Conservation (phyloP, 2,113 vertebrate species). For the Malurus elegans region DNA sequence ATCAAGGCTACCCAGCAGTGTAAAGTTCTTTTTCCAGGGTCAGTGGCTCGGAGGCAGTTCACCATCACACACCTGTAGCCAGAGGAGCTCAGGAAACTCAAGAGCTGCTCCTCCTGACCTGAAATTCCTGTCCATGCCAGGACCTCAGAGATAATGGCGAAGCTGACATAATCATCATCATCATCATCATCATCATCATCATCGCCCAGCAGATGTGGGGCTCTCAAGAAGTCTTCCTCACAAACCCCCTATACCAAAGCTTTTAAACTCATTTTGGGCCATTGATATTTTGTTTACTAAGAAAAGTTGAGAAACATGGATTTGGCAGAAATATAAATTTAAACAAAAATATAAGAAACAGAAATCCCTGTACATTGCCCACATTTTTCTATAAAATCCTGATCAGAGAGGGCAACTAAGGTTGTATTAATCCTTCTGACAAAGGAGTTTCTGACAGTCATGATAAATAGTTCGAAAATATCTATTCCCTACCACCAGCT, state of each 20-base stretch:
- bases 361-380: neutral
- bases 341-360: neutral
- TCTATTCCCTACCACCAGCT: neutral
- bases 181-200: neutral
- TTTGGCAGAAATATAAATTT: neutral
- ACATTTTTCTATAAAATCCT: neutral
- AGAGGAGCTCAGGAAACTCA: neutral
- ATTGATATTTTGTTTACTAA: neutral
- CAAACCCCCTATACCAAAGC: neutral
- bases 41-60: neutral
- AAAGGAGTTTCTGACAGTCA: neutral
- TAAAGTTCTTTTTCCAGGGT: neutral
- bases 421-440: neutral
- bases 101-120: neutral
- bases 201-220: neutral
- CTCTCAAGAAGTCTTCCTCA: neutral
- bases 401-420: neutral
- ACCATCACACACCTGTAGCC: neutral
- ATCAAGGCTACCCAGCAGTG: neutral
- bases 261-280: neutral
- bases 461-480: constrained; percentile 3
- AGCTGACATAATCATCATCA: neutral
- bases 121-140: neutral
- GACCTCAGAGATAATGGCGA: rapidly evolving
- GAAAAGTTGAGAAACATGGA: neutral